phyloP scores from a whole-genome alignment of 2,113 vertebrate genomes.

The Stictonetta naevosa region DNA sequence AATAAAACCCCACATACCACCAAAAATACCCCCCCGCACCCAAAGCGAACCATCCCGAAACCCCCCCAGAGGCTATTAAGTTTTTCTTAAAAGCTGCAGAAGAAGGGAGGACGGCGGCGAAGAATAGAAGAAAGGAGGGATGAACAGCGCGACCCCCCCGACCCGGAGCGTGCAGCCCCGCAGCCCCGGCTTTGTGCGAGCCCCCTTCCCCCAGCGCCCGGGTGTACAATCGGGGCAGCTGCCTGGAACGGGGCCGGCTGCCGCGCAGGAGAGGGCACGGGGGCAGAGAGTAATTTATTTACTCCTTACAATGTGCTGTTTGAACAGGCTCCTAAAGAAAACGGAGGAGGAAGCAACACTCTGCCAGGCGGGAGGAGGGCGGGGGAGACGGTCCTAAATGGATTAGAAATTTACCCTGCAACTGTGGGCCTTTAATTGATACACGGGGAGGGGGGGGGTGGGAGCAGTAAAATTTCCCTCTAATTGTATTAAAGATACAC shows the following conservation, averaged over 20 bases:
- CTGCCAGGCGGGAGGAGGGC: slow-evolving; percentile 46
- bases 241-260: slow-evolving; percentile 78
- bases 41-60: not conserved
- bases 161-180: slow-evolving; percentile 60
- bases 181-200: slow-evolving; percentile 48
- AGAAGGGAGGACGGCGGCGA: not conserved
- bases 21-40: not conserved
- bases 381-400: slow-evolving; percentile 49
- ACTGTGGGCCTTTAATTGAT: slow-evolving; percentile 68
- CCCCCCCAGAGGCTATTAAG: not conserved
- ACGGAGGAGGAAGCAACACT: slow-evolving; percentile 71
- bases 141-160: not conserved
- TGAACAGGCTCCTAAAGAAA: slow-evolving; percentile 83
- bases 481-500: slow-evolving; percentile 78
- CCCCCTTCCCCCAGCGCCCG: slow-evolving; percentile 25
- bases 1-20: not conserved
- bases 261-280: slow-evolving; percentile 79
- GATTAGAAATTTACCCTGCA: slow-evolving; percentile 72
- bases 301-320: slow-evolving; percentile 86
- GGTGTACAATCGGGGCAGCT: slow-evolving; percentile 79
- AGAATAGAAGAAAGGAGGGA: slow-evolving; percentile 36
- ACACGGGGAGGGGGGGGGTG: not conserved
- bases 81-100: not conserved
- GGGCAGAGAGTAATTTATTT: slow-evolving; percentile 88
- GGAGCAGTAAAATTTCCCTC: slow-evolving; percentile 53